phyloP scores from a whole-genome alignment of 2,888 invertebrate species.

The Melinaea marsaeus region DNA sequence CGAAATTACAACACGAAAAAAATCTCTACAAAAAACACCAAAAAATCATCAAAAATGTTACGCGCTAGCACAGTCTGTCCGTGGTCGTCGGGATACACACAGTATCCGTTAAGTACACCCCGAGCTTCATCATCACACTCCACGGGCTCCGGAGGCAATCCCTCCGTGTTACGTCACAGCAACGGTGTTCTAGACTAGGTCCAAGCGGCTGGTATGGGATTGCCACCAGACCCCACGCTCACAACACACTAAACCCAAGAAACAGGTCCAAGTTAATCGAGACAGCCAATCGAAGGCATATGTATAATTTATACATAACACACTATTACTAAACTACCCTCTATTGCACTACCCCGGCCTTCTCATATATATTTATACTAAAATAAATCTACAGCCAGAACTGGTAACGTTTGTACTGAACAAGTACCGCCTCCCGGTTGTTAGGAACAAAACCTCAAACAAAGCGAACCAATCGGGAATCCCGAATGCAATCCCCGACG shows the following conservation, averaged over 20 bases:
- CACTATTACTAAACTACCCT: constrained; percentile 58
- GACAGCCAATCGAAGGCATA: constrained; percentile 40
- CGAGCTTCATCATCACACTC: constrained; percentile 18
- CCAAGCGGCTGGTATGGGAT: background rate
- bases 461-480: constrained; percentile 26
- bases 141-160: constrained; percentile 13
- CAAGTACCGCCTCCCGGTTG: constrained; percentile 53
- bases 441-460: constrained; percentile 36
- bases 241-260: constrained; percentile 10
- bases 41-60: constrained; percentile 69
- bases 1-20: constrained; percentile 68
- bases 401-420: constrained; percentile 57
- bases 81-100: constrained; percentile 72
- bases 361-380: constrained; percentile 56
- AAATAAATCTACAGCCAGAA: constrained; percentile 60
- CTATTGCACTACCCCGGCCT: constrained; percentile 77
- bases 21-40: constrained; percentile 61
- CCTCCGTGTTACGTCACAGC: background rate
- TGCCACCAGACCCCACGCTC: background rate
- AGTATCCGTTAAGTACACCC: constrained; percentile 43
- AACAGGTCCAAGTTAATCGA: constrained; percentile 17
- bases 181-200: background rate
- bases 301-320: constrained; percentile 48
- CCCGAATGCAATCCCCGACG: constrained; percentile 19
- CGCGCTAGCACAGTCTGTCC: constrained; percentile 74